Evolutionary conservation across 2,113 vertebrate species (phyloP).

Genomic region (Illadopsis cleaveri): DNA sequence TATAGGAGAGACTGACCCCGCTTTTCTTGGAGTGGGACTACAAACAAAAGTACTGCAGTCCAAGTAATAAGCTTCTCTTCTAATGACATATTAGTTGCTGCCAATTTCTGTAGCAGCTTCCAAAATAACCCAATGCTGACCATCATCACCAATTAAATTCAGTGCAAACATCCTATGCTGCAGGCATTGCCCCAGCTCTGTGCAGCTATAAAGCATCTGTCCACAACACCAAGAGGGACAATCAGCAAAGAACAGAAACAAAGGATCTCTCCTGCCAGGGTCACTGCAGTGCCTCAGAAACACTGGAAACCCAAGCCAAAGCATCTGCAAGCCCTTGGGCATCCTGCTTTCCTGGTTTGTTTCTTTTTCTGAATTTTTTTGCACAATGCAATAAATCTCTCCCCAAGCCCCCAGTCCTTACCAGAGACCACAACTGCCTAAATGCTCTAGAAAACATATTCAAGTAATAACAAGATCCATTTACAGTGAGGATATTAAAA

Average conservation of each 20-base stretch:
- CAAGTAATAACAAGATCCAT: not conserved
- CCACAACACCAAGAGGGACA: not conserved
- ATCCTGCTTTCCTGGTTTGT: not conserved
- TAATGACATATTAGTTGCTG: not conserved
- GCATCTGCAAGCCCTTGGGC: conserved; percentile 14
- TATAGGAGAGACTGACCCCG: not conserved
- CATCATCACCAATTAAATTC: not conserved
- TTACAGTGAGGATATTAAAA: not conserved
- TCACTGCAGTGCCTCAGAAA: not conserved
- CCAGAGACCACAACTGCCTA: not conserved
- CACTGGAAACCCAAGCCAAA: not conserved
- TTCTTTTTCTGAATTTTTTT: not conserved
- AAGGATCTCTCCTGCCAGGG: not conserved
- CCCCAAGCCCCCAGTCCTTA: not conserved
- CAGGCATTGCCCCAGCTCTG: not conserved
- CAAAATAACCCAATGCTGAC: not conserved
- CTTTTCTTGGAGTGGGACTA: not conserved
- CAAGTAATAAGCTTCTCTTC: not conserved
- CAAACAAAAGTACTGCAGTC: not conserved
- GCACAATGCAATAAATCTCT: not conserved
- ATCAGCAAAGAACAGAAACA: conserved; percentile 4
- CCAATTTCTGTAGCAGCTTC: not conserved
- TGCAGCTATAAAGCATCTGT: not conserved
- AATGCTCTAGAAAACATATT: not conserved
- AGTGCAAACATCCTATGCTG: not conserved